Percentiles rank a stretch among this genome's conserved stretches.
phyloP scores from a whole-genome alignment of 2,888 invertebrate genomes.

The Nipponacmea schrenckii region DNA sequence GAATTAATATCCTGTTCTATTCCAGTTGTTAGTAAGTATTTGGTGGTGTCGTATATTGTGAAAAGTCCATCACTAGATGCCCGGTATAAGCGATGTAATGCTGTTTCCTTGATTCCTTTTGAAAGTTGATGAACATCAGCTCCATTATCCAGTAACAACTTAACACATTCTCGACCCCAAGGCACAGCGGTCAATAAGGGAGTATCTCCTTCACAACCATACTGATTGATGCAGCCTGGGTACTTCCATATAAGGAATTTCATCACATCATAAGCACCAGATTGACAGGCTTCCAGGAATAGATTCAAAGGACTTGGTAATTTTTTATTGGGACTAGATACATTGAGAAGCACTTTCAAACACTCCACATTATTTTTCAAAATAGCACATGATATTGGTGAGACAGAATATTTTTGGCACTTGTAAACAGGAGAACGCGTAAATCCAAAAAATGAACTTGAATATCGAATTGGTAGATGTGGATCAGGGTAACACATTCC shows the following conservation, averaged over 20 bases:
- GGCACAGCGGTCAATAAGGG: conserved; percentile 81
- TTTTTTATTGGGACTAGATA: conserved; percentile 68
- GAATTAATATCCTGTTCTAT: conserved; percentile 78
- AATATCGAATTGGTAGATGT: conserved; percentile 69
- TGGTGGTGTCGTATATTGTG: conserved; percentile 76
- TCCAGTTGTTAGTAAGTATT: conserved; percentile 78
- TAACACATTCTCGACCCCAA: conserved; percentile 78
- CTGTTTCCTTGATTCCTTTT: conserved; percentile 78
- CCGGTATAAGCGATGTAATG: conserved; percentile 70
- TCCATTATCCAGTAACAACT: conserved; percentile 72
- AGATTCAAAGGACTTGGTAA: conserved; percentile 23
- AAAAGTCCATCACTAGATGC: conserved; percentile 57
- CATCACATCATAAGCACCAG: conserved; percentile 71
- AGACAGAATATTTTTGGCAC: conserved; percentile 55
- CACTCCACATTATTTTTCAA: conserved; percentile 55
- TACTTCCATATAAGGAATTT: conserved; percentile 54
- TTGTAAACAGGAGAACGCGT: conserved; percentile 59
- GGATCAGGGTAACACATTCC: conserved; percentile 82
- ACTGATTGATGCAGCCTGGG: conserved; percentile 50
- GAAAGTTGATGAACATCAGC: conserved; percentile 77
- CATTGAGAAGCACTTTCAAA: conserved; percentile 41
- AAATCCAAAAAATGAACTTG: conserved; percentile 49
- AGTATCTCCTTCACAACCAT: conserved; percentile 77
- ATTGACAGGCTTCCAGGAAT: conserved; percentile 71
- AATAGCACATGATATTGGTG: conserved; percentile 64